phyloP scores from a whole-genome alignment of 2,888 invertebrate genomes.

The Chymomyza fuscimana region DNA sequence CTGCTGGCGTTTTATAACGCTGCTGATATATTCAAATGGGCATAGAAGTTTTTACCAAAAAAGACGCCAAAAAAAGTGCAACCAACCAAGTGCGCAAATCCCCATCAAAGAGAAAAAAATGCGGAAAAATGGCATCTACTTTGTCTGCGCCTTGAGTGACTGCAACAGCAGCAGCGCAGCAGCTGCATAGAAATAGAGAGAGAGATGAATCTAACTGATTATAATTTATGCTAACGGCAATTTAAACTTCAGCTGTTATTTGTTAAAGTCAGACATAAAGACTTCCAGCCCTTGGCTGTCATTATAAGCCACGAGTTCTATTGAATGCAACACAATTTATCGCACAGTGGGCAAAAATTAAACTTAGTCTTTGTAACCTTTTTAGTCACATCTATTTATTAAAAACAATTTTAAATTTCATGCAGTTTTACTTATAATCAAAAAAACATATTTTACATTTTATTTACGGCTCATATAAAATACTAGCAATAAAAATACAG shows the following conservation, averaged over 20 bases:
- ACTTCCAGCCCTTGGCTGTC: slow-evolving; percentile 8
- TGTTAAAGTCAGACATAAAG: slow-evolving; percentile 57
- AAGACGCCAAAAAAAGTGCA: background rate
- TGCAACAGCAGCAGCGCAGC: slow-evolving; percentile 30
- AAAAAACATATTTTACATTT: too few species aligned
- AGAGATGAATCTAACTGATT: slow-evolving; percentile 52
- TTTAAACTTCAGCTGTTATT: slow-evolving; percentile 73
- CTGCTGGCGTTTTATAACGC: slow-evolving; percentile 10
- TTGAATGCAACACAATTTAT: slow-evolving; percentile 18
- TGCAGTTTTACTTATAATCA: too few species aligned
- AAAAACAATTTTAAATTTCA: too few species aligned
- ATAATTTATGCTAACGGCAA: slow-evolving; percentile 76
- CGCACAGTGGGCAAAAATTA: slow-evolving; percentile 28
- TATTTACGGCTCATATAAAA: too few species aligned
- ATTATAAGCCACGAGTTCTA: slow-evolving; percentile 43
- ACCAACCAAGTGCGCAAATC: background rate
- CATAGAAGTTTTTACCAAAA: background rate
- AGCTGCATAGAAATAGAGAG: slow-evolving; percentile 20
- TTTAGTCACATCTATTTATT: too few species aligned
- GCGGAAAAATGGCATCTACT: slow-evolving; percentile 44
- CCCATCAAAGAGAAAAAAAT: background rate
- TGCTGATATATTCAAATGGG: background rate
- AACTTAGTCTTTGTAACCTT: too few species aligned
- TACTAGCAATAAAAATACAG: too few species aligned
- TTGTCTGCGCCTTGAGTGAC: slow-evolving; percentile 40